Percentiles rank a stretch among this genome's conserved stretches.
These are phyloP conservation scores for Tyrophagus putrescentiae DNA, from an alignment of 1,140 invertebrate genomes.

Conservation along the genomic window DNA sequence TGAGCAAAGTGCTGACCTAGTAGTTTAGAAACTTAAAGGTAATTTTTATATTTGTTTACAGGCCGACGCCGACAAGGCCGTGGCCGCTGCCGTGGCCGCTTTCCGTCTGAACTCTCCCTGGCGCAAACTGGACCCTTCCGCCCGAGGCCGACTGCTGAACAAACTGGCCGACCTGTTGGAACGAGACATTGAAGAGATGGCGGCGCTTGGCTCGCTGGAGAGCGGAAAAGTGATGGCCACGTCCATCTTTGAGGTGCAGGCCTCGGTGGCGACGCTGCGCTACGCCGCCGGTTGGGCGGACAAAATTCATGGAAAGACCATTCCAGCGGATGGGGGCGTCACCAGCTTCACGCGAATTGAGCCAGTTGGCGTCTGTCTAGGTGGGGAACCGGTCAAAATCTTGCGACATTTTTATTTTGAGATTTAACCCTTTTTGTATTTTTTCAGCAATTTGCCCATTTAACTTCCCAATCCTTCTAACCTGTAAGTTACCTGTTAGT, in stretches of 20 bases:
- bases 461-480: slow-evolving; percentile 44
- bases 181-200: slow-evolving; percentile 54
- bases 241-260: slow-evolving; percentile 49
- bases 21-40: neutral
- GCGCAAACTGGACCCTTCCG: slow-evolving; percentile 76
- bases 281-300: slow-evolving; percentile 85
- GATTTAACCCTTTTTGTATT: too few species aligned
- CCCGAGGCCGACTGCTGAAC: slow-evolving; percentile 60
- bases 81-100: slow-evolving; percentile 63
- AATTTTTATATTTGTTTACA: neutral
- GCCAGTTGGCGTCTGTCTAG: slow-evolving; percentile 81
- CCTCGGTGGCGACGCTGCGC: slow-evolving; percentile 45
- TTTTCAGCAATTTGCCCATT: slow-evolving; percentile 44
- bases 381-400: too few species aligned
- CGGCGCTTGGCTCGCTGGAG: slow-evolving; percentile 56
- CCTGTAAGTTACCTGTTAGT: too few species aligned
- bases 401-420: too few species aligned
- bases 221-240: slow-evolving; percentile 66
- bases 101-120: slow-evolving; percentile 59
- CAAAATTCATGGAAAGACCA: slow-evolving; percentile 75
- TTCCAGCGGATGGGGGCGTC: slow-evolving; percentile 49
- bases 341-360: slow-evolving; percentile 50
- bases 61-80: slow-evolving; percentile 61
- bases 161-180: slow-evolving; percentile 67
- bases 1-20: slow-evolving; percentile 55